phyloP scores from a whole-genome alignment of 2,797 vertebrate species.

The Garrulus glandarius region DNA sequence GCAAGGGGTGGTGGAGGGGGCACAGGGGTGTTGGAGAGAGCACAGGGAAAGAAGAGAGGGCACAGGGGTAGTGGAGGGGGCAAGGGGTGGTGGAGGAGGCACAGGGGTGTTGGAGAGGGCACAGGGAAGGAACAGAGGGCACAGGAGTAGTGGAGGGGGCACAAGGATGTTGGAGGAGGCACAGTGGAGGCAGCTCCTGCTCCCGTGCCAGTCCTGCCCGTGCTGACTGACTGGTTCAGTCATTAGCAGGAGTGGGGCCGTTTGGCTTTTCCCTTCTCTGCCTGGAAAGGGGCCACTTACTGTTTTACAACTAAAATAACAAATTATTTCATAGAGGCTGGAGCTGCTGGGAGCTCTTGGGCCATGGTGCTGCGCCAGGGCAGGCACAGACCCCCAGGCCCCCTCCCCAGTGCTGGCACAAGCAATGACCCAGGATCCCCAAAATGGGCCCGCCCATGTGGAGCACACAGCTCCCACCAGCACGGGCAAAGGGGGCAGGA shows the following conservation, averaged over 20 bases:
- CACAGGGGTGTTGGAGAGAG: not conserved
- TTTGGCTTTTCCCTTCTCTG: not conserved
- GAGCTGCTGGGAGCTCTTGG: not conserved
- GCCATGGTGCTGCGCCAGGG: accelerated
- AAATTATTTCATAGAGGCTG: constrained; percentile 42
- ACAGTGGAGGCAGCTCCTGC: accelerated
- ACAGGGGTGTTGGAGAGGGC: too few species aligned
- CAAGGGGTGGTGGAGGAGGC: not conserved
- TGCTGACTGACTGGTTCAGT: not conserved
- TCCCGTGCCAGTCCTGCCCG: not conserved
- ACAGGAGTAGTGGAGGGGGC: too few species aligned
- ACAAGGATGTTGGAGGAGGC: not conserved
- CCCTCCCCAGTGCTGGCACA: not conserved
- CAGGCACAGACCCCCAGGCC: not conserved
- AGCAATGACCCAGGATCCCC: not conserved
- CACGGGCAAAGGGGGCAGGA: accelerated
- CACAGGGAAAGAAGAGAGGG: too few species aligned
- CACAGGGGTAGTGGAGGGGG: not conserved
- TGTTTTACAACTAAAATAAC: constrained; percentile 51
- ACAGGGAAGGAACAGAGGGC: not conserved
- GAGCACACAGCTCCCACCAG: not conserved
- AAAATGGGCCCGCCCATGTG: accelerated
- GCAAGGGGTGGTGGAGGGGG: not conserved
- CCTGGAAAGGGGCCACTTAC: constrained; percentile 30
- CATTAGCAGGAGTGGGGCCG: not conserved